A percentile compares a stretch with the other conserved stretches of the same genome.
These are phyloP conservation scores for Bos indicus DNA, from an alignment of 2,113 vertebrate species.

Conservation along the genomic window DNA sequence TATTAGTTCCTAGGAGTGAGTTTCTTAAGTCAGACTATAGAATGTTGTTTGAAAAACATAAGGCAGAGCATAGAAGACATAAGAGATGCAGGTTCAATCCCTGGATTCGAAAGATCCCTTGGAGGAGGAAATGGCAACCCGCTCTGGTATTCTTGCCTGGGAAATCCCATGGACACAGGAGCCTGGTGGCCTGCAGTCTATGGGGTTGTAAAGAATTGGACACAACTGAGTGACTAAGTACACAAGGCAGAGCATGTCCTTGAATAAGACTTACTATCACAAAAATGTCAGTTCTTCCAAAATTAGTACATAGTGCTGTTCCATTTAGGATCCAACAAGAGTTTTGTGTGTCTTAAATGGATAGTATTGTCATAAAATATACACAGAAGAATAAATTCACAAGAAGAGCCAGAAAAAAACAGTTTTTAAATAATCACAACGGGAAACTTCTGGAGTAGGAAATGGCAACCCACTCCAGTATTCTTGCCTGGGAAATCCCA, in stretches of 20 bases:
- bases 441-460: neutral
- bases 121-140: neutral
- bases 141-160: neutral
- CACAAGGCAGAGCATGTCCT: neutral
- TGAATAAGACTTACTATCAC: neutral
- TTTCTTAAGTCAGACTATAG: neutral
- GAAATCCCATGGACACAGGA: neutral
- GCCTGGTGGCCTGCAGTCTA: neutral
- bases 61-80: neutral
- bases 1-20: neutral
- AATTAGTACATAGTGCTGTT: neutral
- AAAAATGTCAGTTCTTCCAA: neutral
- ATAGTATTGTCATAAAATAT: neutral
- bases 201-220: neutral
- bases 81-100: neutral
- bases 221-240: neutral
- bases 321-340: neutral
- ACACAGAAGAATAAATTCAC: neutral
- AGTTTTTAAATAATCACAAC: neutral
- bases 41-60: neutral
- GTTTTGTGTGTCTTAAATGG: neutral
- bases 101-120: neutral
- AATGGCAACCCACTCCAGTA: neutral
- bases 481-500: neutral
- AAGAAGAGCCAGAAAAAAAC: neutral